phyloP scores from a whole-genome alignment of 2,797 vertebrate species.

The Antrozous pallidus region DNA sequence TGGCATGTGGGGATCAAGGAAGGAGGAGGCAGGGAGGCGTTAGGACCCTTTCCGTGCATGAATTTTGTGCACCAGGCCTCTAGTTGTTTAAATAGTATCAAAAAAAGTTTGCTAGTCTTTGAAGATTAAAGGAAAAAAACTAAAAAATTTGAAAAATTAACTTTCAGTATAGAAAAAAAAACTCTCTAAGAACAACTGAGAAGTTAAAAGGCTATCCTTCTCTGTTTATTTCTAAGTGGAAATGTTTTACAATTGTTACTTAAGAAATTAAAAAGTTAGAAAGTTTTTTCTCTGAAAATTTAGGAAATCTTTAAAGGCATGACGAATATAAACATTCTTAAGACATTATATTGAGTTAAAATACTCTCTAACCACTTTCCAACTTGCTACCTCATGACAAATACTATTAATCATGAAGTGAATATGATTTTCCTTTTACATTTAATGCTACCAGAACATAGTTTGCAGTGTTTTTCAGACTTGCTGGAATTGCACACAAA shows the following conservation, averaged over 20 bases:
- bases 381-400: not conserved
- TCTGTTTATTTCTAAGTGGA: constrained; percentile 30
- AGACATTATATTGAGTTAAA: not conserved
- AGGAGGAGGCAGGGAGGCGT: too few species aligned
- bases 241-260: not conserved
- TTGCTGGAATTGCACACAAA: constrained; percentile 29
- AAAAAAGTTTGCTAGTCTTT: not conserved
- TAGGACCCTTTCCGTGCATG: too few species aligned
- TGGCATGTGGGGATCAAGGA: too few species aligned
- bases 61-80: too few species aligned
- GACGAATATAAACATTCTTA: not conserved
- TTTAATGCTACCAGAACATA: not conserved
- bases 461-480: not conserved
- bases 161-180: not conserved
- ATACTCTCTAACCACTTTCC: not conserved
- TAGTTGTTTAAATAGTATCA: not conserved
- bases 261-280: not conserved
- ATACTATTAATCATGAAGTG: not conserved
- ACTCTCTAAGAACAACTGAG: not conserved
- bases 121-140: not conserved
- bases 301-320: constrained; percentile 10
- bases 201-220: constrained; percentile 3
- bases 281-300: constrained; percentile 19
- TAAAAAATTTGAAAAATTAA: not conserved
- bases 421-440: not conserved